A percentile compares a stretch with the other conserved stretches of the same genome.
Conservation (phyloP, 2,888 invertebrate genomes). For the Athripsodes cinereus region DNA sequence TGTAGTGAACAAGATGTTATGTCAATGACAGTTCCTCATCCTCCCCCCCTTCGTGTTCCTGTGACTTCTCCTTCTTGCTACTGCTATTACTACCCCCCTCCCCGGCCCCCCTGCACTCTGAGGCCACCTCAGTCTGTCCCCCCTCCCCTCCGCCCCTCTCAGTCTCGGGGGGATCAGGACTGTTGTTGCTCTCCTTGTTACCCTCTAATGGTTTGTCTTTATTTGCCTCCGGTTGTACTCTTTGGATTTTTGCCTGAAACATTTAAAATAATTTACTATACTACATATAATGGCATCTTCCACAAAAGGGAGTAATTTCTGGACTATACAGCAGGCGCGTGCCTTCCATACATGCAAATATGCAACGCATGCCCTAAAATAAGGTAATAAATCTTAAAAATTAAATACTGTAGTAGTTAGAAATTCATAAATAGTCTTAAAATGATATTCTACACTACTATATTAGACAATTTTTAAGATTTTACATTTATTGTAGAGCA, state of each 20-base stretch:
- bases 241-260: constrained; percentile 7
- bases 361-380: no score
- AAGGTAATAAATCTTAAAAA: no score
- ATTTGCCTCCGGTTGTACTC: not conserved
- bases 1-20: not conserved
- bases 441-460: no score
- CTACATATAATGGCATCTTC: no score
- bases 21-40: no score
- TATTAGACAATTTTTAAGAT: no score
- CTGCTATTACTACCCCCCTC: not conserved
- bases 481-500: no score
- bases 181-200: not conserved
- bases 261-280: not conserved
- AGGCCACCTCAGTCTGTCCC: not conserved
- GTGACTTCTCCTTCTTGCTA: not conserved
- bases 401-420: no score
- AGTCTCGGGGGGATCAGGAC: not conserved
- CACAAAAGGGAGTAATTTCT: no score
- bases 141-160: not conserved
- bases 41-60: not conserved
- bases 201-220: not conserved
- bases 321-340: no score
- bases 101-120: not conserved
- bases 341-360: no score
- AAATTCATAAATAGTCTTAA: no score